A percentile compares a stretch with the other conserved stretches of the same genome.
Evolutionary conservation across 1,140 invertebrate species (phyloP).

Genomic region (Micrasema longulum): DNA sequence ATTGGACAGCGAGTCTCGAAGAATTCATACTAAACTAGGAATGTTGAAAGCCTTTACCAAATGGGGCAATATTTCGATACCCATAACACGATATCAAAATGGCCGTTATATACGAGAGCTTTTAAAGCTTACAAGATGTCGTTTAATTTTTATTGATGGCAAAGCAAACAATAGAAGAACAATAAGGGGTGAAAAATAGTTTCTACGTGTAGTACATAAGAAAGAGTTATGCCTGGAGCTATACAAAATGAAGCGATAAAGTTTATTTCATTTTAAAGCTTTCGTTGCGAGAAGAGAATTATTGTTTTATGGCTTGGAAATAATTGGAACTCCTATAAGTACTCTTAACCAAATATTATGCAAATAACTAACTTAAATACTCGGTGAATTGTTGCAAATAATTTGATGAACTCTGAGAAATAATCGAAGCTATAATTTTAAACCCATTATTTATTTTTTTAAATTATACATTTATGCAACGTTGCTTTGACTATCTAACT

Average conservation of each 20-base stretch:
- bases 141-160: slow-evolving; percentile 14
- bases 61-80: not conserved
- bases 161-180: slow-evolving; percentile 9
- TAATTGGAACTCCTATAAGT: not conserved
- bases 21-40: slow-evolving; percentile 15
- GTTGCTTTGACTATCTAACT: no score
- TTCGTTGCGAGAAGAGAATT: not conserved
- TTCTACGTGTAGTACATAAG: not conserved
- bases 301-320: not conserved
- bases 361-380: no score
- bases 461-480: no score
- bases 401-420: no score
- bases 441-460: no score
- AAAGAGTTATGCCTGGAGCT: not conserved
- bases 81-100: slow-evolving; percentile 6
- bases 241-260: not conserved
- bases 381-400: no score
- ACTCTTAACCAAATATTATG: not conserved
- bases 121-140: slow-evolving; percentile 8
- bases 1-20: slow-evolving; percentile 28
- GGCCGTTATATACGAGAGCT: slow-evolving; percentile 5
- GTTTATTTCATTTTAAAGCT: not conserved
- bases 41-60: not conserved
- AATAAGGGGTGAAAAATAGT: not conserved
- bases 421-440: no score